These are phyloP conservation scores for Priocnemis perturbator DNA, from an alignment of 2,888 invertebrate species.

Conservation along the genomic window DNA sequence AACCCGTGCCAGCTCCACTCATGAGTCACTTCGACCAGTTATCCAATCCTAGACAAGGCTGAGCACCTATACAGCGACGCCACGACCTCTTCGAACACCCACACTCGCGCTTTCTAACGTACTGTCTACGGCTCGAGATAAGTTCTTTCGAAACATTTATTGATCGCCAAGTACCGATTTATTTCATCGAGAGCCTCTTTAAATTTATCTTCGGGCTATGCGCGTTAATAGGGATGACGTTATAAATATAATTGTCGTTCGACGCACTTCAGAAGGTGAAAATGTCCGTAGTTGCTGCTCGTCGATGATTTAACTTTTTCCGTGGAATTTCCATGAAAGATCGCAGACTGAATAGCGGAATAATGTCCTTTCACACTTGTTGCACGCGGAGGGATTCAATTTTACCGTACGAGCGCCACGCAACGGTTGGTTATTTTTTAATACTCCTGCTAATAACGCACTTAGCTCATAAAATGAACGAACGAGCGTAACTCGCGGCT, in stretches of 20 bases:
- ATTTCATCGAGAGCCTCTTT: too few species aligned
- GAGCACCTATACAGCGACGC: slow-evolving; percentile 20
- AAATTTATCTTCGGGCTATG: too few species aligned
- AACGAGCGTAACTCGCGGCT: too few species aligned
- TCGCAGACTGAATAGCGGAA: slow-evolving; percentile 54
- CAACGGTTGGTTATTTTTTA: slow-evolving; percentile 48
- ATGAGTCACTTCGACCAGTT: slow-evolving; percentile 13
- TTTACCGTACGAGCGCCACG: slow-evolving; percentile 33
- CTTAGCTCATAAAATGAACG: background rate
- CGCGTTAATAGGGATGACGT: too few species aligned
- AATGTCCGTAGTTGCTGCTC: background rate
- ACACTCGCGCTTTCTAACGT: too few species aligned
- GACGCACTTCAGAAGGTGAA: background rate
- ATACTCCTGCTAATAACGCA: slow-evolving; percentile 22
- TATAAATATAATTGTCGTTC: too few species aligned
- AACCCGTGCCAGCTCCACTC: slow-evolving; percentile 5
- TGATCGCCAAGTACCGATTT: too few species aligned
- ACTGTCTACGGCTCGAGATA: too few species aligned
- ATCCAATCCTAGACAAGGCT: slow-evolving; percentile 17
- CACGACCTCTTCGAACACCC: too few species aligned
- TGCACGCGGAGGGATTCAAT: slow-evolving; percentile 59
- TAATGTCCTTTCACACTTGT: slow-evolving; percentile 68
- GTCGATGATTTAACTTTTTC: slow-evolving; percentile 14
- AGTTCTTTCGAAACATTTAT: too few species aligned
- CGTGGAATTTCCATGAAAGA: slow-evolving; percentile 4